Conservation (phyloP, 2,888 invertebrate genomes). For the Euplagia quadripunctaria region DNA sequence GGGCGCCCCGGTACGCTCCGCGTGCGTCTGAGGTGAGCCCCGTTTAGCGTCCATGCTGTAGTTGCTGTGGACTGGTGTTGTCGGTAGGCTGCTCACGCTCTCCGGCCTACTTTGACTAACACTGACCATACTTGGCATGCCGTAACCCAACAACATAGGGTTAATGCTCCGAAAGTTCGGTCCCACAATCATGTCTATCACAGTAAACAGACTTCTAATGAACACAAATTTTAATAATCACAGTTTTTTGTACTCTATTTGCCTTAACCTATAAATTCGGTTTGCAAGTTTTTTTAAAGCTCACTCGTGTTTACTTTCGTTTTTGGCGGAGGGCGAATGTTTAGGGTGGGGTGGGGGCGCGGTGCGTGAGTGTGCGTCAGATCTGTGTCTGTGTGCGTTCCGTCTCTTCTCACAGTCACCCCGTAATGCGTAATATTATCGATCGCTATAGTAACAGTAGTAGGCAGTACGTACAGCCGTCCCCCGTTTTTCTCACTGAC, state of each 20-base stretch:
- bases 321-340: conserved; percentile 62
- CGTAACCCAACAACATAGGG: conserved; percentile 78
- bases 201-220: conserved; percentile 66
- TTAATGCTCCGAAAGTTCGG: conserved; percentile 75
- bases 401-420: conserved; percentile 69
- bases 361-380: conserved; percentile 65
- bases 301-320: conserved; percentile 76
- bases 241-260: conserved; percentile 81
- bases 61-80: conserved; percentile 77
- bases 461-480: conserved; percentile 58
- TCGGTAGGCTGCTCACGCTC: conserved; percentile 73
- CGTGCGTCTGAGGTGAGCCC: conserved; percentile 73
- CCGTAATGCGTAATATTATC: conserved; percentile 87
- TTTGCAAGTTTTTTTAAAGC: conserved; percentile 81
- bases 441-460: conserved; percentile 84
- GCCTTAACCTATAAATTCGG: conserved; percentile 84
- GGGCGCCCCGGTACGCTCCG: conserved; percentile 80
- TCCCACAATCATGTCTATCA: conserved; percentile 81
- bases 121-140: conserved; percentile 66
- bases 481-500: conserved; percentile 73
- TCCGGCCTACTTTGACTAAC: conserved; percentile 52
- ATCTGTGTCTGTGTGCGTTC: conserved; percentile 65
- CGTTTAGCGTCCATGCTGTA: conserved; percentile 60
- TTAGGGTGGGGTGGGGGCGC: conserved; percentile 64
- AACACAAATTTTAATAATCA: conserved; percentile 73